Evolutionary conservation across 92 coral and sea anemone genomes (phyloP), one percentile per base, ranked within the genome.

Genomic region (Muricea muricata): DNA sequence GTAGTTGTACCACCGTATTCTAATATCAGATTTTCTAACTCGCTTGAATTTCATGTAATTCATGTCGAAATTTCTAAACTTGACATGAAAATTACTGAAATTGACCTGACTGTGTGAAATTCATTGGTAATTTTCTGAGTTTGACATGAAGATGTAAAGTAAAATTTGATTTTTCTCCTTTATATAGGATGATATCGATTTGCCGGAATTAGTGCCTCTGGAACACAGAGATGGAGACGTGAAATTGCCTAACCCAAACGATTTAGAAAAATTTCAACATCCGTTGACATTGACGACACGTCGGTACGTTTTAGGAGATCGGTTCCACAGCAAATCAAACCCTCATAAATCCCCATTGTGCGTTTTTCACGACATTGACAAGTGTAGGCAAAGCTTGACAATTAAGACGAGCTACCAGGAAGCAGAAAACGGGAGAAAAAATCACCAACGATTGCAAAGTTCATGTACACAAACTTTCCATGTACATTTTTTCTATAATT

Each of bases 321-420:
- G 75, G 4, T 68, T 68, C 17, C 75, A 68, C 26, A 68, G 20
- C 14, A 35, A 68, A 28, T 14, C 75, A 14, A 68, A 68, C 3
- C 75, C 75, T 1, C 75, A 68, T 32, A 35, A 31, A 68, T 68
- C 75, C 7, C 75, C 40, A 4, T 35, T 68, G 42, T 68, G 75
- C 33, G 42, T 68, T 9, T 68, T 29, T 25, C 75, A 68, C 33
- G 75, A 68, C 40, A 68, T 68, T 28, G 75, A 68, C 6, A 68
- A 68, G 47, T 68, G 75, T n/a, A 31, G 37, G 47, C 75, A 68
- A 42, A 28, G 75, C 17, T 20, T 35, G 20, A 68, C 75, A 14
- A n/a, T n/a, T n/a, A n/a, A n/a, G n/a, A n/a, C n/a, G n/a, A n/a
- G n/a, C n/a, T n/a, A n/a, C n/a, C n/a, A n/a, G n/a, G n/a, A n/a